Evolutionary conservation across 1,140 invertebrate genomes (phyloP), one percentile per base, ranked within the genome.

Genomic region (Caerostris darwini): DNA sequence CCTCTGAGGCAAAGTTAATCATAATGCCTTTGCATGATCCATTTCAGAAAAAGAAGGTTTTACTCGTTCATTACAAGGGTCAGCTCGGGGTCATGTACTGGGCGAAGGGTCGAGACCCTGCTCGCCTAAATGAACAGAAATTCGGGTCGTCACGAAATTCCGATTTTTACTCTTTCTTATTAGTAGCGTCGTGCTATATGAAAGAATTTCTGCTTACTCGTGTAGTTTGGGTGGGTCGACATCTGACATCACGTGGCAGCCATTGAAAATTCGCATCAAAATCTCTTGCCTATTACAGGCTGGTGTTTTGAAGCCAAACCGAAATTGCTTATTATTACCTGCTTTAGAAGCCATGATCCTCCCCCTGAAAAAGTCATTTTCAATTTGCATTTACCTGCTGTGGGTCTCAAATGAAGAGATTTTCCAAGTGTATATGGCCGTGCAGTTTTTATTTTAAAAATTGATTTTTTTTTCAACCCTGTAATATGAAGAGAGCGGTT

Each of bases 361-460:
- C 54, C 89, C 77, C 8, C 53, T 50, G 7, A 34, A 92, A 61
- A 34, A 19, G 58, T 59, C 82, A 86, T 56, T 86, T 86, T 92
- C 91, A 92, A 92, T 92, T 92, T 92, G 91, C 91, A 92, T 92
- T 92, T 92, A 92, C 91, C 82, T 92, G 91, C 81, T 86, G 61
- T 86, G 91, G 64, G 90, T 92, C 82, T 67, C 77, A 92, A 92
- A 92, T 92, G 81, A 92, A 86, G 82, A 86, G 50, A 86, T 85
- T 92, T 83, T 34, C 7, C 34, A 12, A 77, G 71, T 50, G 69
- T 71, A 71, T 10, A 71, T 50, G 50, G 69, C 71, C 53, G 12
- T 14, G 71, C 34, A 2, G 53, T 77, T 77, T 77, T 77, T 77
- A 77, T 77, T 77, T 77, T 77, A 77, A 77, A 77, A 14, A 34